Evolutionary conservation across 2,797 vertebrate genomes (phyloP).

Genomic region (Macropodus opercularis): DNA sequence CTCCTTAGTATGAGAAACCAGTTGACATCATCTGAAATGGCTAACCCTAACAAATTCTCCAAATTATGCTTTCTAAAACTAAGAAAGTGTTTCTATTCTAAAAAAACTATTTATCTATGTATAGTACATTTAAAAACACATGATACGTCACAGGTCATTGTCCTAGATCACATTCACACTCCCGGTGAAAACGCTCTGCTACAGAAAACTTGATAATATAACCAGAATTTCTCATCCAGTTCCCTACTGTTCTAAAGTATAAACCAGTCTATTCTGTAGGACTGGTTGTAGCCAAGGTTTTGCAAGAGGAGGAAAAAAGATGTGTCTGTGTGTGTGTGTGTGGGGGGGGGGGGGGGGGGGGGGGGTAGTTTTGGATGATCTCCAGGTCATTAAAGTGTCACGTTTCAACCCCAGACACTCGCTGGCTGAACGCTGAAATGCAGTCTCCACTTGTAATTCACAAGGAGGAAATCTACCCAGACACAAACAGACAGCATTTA

Average conservation of each 20-base stretch:
- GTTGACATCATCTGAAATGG: no score
- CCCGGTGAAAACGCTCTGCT: conserved; percentile 45
- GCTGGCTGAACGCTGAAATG: conserved; percentile 48
- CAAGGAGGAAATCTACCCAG: conserved; percentile 56
- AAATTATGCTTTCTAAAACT: no score
- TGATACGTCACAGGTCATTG: no score
- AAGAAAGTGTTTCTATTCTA: no score
- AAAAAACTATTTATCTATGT: no score
- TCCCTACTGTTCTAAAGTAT: conserved; percentile 52
- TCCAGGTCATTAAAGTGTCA: conserved; percentile 77
- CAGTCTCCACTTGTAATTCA: conserved; percentile 55
- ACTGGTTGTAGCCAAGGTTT: conserved; percentile 56
- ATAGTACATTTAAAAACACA: no score
- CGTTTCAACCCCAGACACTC: conserved; percentile 70
- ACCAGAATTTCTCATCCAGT: conserved; percentile 60
- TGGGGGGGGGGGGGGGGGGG: no score
- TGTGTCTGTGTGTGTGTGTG: no score
- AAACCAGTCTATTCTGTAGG: conserved; percentile 65
- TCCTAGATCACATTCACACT: no score
- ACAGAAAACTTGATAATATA: conserved; percentile 43
- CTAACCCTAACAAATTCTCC: no score
- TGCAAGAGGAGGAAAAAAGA: conserved; percentile 48
- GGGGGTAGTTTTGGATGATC: conserved; percentile 55
- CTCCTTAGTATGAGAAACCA: no score
- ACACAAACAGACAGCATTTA: conserved; percentile 40